Percentiles rank a stretch among this genome's conserved stretches.
Conservation (phyloP, 2,888 invertebrate species). For the Romanomermis culicivorax region DNA sequence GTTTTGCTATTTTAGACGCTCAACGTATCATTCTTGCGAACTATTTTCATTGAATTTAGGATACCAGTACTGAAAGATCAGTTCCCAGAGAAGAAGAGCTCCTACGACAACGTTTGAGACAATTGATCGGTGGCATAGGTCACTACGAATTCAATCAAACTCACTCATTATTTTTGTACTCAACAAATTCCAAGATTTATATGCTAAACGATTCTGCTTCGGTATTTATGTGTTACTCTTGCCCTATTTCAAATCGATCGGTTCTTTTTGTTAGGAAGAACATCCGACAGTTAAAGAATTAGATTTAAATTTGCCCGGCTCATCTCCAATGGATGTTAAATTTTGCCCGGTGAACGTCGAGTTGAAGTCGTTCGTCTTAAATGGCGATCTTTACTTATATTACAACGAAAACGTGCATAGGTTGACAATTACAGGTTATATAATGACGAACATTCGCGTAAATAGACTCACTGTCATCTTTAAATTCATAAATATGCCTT, state of each 20-base stretch:
- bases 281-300: not conserved
- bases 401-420: not conserved
- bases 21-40: too few species aligned
- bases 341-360: constrained; percentile 57
- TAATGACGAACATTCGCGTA: too few species aligned
- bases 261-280: not conserved
- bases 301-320: too few species aligned
- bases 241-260: not conserved
- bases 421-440: constrained; percentile 8
- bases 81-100: constrained; percentile 60
- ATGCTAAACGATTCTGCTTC: not conserved
- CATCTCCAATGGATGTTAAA: constrained; percentile 50
- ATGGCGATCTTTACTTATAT: constrained; percentile 50
- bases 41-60: not conserved
- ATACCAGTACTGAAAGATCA: not conserved
- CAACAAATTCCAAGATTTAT: constrained; percentile 65
- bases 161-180: constrained; percentile 67
- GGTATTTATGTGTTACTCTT: too few species aligned
- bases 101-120: constrained; percentile 67
- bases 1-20: too few species aligned
- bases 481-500: too few species aligned
- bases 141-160: constrained; percentile 64
- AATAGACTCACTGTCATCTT: too few species aligned
- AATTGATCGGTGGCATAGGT: constrained; percentile 78
- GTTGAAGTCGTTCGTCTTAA: constrained; percentile 67